Conservation (phyloP, 2,113 vertebrate species). For the Heterochromis multidens region DNA sequence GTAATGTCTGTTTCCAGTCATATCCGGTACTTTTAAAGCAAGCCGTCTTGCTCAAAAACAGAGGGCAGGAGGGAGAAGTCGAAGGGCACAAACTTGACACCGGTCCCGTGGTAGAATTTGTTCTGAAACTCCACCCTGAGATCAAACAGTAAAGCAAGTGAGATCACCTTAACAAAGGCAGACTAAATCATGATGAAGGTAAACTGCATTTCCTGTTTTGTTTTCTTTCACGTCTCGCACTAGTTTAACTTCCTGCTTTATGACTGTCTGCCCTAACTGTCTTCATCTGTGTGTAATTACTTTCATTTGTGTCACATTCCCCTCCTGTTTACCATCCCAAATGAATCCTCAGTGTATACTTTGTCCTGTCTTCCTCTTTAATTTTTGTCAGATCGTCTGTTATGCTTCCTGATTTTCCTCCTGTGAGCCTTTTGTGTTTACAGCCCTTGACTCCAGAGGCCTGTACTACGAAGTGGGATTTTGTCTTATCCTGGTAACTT, state of each 20-base stretch:
- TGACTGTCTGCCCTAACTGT: neutral
- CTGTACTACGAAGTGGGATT: too few species aligned
- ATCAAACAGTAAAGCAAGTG: neutral
- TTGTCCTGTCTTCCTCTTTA: neutral
- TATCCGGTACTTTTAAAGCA: constrained; percentile 45
- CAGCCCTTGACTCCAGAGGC: neutral
- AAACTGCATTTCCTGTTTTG: neutral
- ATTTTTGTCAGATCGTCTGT: neutral
- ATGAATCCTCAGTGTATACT: neutral
- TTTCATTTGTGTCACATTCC: neutral
- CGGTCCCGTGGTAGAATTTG: constrained; percentile 93
- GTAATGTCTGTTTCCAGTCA: constrained; percentile 13
- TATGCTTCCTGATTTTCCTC: neutral
- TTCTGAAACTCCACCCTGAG: constrained; percentile 99
- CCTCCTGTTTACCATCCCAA: neutral
- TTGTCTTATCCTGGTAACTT: too few species aligned
- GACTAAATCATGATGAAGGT: neutral
- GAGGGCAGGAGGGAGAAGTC: constrained; percentile 90
- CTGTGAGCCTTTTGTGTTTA: neutral
- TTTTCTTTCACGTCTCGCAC: neutral
- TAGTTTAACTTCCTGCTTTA: neutral
- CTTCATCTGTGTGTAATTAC: neutral
- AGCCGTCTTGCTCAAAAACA: constrained; percentile 80
- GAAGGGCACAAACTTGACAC: constrained; percentile 93
- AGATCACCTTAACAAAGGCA: neutral